phyloP scores from a whole-genome alignment of 2,797 vertebrate species.

The Megalops cyprinoides region DNA sequence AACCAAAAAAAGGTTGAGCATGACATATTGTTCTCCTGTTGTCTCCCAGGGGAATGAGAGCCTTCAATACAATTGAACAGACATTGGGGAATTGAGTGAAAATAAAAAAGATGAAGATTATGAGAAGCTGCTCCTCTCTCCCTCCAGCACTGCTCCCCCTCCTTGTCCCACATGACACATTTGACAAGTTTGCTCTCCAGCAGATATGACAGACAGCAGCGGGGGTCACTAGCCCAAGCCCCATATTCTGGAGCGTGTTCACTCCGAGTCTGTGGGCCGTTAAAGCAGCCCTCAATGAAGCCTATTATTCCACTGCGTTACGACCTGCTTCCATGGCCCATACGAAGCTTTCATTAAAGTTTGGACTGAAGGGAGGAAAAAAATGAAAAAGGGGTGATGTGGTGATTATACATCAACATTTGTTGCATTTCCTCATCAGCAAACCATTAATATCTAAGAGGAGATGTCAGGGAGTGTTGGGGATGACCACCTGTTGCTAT shows the following conservation, averaged over 20 bases:
- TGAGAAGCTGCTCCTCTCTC: constrained; percentile 50
- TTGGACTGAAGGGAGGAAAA: constrained; percentile 74
- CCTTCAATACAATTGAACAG: constrained; percentile 49
- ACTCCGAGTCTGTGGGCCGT: constrained; percentile 75
- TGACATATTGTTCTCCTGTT: constrained; percentile 21
- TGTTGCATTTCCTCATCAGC: constrained; percentile 68
- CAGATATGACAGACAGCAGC: constrained; percentile 75
- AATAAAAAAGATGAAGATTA: constrained; percentile 60
- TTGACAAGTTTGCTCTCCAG: constrained; percentile 76
- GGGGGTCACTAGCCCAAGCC: constrained; percentile 73
- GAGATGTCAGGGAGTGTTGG: constrained; percentile 69
- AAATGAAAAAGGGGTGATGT: constrained; percentile 54
- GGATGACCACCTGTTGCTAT: constrained; percentile 55
- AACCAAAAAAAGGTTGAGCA: too few species aligned
- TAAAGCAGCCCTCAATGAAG: constrained; percentile 76
- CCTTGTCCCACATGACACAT: constrained; percentile 61
- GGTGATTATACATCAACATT: constrained; percentile 75
- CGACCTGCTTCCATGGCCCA: constrained; percentile 72
- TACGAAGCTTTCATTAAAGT: constrained; percentile 82
- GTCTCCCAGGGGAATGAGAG: constrained; percentile 43
- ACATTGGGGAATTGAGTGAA: constrained; percentile 34
- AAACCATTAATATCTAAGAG: constrained; percentile 65
- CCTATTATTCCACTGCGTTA: constrained; percentile 66
- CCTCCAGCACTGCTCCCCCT: constrained; percentile 52
- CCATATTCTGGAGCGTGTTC: constrained; percentile 77